Percentiles rank a stretch among this genome's conserved stretches.
Conservation (phyloP, 2,888 invertebrate species). For the Magallana nippona region DNA sequence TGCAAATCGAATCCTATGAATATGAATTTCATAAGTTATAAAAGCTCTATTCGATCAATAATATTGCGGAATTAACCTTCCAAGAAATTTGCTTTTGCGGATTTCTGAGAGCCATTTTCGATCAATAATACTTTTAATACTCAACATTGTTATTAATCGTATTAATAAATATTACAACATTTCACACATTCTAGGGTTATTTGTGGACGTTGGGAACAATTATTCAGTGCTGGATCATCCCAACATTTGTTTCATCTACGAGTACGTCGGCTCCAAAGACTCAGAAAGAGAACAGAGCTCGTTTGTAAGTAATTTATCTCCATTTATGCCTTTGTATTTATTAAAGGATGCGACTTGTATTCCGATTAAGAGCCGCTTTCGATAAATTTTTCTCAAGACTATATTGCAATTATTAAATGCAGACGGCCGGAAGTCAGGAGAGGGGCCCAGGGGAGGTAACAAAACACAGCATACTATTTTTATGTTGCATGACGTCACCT, state of each 20-base stretch:
- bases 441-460: constrained; percentile 42
- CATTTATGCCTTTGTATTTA: background rate
- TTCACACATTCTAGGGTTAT: constrained; percentile 69
- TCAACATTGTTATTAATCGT: too few species aligned
- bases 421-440: constrained; percentile 23
- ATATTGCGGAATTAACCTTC: too few species aligned
- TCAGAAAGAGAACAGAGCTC: constrained; percentile 73
- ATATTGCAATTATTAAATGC: constrained; percentile 32
- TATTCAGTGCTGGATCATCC: constrained; percentile 79
- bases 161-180: too few species aligned
- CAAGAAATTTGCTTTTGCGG: too few species aligned
- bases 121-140: too few species aligned
- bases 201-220: constrained; percentile 80
- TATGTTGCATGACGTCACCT: constrained; percentile 26
- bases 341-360: background rate
- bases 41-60: too few species aligned
- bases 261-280: constrained; percentile 76
- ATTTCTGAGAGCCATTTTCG: too few species aligned
- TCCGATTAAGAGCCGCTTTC: background rate
- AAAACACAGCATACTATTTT: constrained; percentile 17
- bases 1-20: too few species aligned
- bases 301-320: constrained; percentile 65
- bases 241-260: constrained; percentile 79
- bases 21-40: too few species aligned
- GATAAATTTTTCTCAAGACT: background rate